A percentile compares a stretch with the other conserved stretches of the same genome.
phyloP scores from a whole-genome alignment of 2,113 vertebrate species.

The Phalacrocorax carbo region DNA sequence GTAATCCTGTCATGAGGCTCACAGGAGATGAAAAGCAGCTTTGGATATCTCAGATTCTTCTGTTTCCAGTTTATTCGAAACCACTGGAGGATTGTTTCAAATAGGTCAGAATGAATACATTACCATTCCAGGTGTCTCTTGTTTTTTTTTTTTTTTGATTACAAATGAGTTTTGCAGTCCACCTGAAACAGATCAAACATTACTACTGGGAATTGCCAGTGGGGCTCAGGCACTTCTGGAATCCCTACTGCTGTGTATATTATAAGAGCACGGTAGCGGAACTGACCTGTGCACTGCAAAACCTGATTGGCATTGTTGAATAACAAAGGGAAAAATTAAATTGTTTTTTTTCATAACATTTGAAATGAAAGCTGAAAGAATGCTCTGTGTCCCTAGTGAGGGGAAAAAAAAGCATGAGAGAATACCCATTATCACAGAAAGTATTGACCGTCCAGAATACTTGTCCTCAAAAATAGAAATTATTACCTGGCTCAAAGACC shows the following conservation, averaged over 20 bases:
- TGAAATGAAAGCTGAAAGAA: slow-evolving; percentile 16
- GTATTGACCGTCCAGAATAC: background rate
- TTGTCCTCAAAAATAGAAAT: slow-evolving; percentile 20
- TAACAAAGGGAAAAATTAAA: background rate
- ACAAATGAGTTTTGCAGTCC: background rate
- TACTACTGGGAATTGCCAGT: background rate
- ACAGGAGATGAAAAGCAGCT: background rate
- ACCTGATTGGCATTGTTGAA: background rate
- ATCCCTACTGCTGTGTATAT: background rate
- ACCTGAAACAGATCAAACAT: background rate
- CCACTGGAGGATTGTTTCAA: background rate
- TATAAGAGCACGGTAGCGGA: background rate
- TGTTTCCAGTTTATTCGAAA: background rate
- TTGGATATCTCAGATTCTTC: background rate
- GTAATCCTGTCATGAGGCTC: background rate
- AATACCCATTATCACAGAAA: background rate
- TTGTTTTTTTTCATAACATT: slow-evolving; percentile 18
- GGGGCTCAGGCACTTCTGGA: background rate
- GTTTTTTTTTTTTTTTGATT: background rate
- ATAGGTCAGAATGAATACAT: background rate
- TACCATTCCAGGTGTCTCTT: background rate
- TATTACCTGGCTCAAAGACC: background rate
- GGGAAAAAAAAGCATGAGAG: background rate
- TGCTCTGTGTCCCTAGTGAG: background rate
- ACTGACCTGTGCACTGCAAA: background rate